These are phyloP conservation scores for Oreohelix idahoensis DNA, from an alignment of 1,140 invertebrate genomes.

Conservation along the genomic window DNA sequence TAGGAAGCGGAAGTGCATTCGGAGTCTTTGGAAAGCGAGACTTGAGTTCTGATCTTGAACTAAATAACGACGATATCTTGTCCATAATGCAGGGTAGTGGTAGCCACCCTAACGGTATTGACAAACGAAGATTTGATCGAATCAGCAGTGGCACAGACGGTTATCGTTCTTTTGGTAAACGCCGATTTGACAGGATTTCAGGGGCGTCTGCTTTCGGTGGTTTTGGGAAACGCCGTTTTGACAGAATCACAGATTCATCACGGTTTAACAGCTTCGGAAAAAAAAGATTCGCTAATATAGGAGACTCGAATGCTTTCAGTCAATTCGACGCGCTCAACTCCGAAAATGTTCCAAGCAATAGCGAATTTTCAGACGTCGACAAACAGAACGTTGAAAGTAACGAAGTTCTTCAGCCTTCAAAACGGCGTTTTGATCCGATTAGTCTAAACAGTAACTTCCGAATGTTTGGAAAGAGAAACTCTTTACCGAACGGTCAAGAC, in stretches of 20 bases:
- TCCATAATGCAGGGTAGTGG: background rate
- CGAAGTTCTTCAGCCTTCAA: background rate
- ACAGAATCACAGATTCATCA: background rate
- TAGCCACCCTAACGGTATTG: background rate
- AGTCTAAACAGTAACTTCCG: background rate
- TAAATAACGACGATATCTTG: background rate
- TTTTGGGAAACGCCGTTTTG: conserved; percentile 3
- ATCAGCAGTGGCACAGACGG: background rate
- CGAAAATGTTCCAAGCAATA: background rate
- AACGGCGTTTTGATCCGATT: background rate
- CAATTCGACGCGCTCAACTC: background rate
- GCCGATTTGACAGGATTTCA: background rate
- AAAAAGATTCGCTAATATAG: background rate
- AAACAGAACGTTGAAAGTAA: background rate
- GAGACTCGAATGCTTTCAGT: background rate
- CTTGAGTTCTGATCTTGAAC: background rate
- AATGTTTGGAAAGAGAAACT: background rate
- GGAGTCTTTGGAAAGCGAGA: background rate
- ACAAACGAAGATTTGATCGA: conserved; percentile 4
- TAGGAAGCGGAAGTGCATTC: background rate
- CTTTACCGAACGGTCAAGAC: background rate
- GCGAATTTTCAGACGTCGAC: background rate
- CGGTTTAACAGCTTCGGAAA: background rate
- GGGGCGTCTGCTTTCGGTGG: background rate
- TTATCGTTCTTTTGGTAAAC: background rate